Evolutionary conservation across 1,140 invertebrate species (phyloP).

Genomic region (Neuroterus valhalla): DNA sequence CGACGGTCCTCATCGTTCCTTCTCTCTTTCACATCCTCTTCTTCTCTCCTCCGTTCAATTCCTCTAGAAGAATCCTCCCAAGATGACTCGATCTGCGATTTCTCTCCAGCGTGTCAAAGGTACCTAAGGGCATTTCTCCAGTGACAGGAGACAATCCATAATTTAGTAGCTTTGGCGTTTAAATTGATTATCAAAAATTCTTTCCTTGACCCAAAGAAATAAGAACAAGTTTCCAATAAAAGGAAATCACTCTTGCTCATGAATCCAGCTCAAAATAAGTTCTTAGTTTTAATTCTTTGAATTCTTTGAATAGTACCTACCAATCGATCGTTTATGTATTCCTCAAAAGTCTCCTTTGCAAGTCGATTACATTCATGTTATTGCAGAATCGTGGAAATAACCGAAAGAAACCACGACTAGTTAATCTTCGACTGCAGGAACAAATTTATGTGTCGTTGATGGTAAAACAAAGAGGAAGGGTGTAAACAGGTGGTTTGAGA

Average conservation of each 20-base stretch:
- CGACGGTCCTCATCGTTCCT: constrained; percentile 45
- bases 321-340: too few relatives aligned
- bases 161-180: too few relatives aligned
- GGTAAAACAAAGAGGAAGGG: constrained; percentile 19
- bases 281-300: too few relatives aligned
- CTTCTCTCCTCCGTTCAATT: constrained; percentile 20
- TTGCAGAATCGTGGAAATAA: constrained; percentile 5
- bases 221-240: too few relatives aligned
- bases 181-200: neutral
- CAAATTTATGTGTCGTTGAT: constrained; percentile 26
- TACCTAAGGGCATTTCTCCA: neutral
- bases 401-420: neutral
- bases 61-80: constrained; percentile 21
- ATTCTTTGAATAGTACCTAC: too few relatives aligned
- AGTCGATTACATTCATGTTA: neutral
- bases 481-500: constrained; percentile 23
- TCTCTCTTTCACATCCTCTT: constrained; percentile 35
- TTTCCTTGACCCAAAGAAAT: neutral
- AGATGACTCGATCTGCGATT: neutral
- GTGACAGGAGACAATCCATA: neutral
- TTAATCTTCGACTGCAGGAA: constrained; percentile 8
- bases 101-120: constrained; percentile 5
- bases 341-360: too few relatives aligned
- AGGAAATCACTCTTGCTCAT: too few relatives aligned
- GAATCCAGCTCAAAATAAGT: too few relatives aligned